A percentile compares a stretch with the other conserved stretches of the same genome.
Evolutionary conservation across 1,140 invertebrate genomes (phyloP).

Genomic region (Globodera rostochiensis): DNA sequence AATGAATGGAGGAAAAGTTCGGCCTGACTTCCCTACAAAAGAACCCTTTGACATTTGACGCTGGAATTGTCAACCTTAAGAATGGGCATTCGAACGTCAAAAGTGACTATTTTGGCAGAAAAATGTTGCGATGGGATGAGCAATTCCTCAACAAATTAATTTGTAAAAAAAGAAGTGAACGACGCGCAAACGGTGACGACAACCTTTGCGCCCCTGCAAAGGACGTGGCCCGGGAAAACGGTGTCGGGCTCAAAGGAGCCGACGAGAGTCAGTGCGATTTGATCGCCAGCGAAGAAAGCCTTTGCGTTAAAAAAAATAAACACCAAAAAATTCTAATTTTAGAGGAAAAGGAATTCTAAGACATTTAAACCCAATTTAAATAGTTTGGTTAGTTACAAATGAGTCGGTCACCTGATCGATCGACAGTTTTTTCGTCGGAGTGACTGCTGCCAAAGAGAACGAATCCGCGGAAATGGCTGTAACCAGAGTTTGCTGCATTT

Average conservation of each 20-base stretch:
- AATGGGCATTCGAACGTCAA: slow-evolving; percentile 85
- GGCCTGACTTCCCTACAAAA: slow-evolving; percentile 71
- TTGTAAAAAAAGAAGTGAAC: background rate
- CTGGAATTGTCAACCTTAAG: background rate
- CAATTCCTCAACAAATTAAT: slow-evolving; percentile 38
- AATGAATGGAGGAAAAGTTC: slow-evolving; percentile 60
- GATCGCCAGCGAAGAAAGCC: slow-evolving; percentile 88
- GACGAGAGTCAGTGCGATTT: slow-evolving; percentile 79
- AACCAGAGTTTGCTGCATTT: slow-evolving; percentile 15
- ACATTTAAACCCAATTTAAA: no score
- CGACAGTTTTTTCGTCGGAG: background rate
- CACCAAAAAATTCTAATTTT: background rate
- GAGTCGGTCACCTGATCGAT: background rate
- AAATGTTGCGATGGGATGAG: slow-evolving; percentile 42
- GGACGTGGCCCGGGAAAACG: slow-evolving; percentile 74
- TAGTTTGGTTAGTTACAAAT: no score
- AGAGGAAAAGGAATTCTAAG: no score
- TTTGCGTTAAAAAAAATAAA: slow-evolving; percentile 53
- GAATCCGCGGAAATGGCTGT: slow-evolving; percentile 41
- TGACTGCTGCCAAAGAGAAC: slow-evolving; percentile 68
- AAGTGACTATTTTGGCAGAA: slow-evolving; percentile 66
- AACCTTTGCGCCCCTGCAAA: slow-evolving; percentile 57
- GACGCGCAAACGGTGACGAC: background rate
- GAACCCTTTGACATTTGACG: background rate
- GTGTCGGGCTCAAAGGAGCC: slow-evolving; percentile 77